A percentile compares a stretch with the other conserved stretches of the same genome.
These are phyloP conservation scores for Colaptes auratus DNA, from an alignment of 2,113 vertebrate species.

Conservation along the genomic window DNA sequence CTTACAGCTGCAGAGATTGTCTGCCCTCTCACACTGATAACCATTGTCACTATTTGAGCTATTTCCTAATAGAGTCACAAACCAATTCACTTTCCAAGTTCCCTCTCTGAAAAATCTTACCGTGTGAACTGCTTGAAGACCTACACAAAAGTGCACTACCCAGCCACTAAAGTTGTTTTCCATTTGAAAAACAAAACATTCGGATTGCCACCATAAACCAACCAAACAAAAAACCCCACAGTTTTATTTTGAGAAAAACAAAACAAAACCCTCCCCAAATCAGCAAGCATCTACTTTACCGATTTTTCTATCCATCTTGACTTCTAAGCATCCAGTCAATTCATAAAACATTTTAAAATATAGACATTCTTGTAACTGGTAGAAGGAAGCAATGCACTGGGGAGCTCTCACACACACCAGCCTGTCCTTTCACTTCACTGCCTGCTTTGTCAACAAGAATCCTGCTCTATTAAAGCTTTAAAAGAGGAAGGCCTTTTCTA, in stretches of 20 bases:
- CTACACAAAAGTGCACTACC: not conserved
- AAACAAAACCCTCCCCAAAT: not conserved
- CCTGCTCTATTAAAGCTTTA: not conserved
- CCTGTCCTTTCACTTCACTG: not conserved
- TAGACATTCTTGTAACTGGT: not conserved
- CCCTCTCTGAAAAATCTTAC: not conserved
- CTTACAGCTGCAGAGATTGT: not conserved
- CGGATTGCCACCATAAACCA: not conserved
- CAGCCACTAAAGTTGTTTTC: not conserved
- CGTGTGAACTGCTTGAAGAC: not conserved
- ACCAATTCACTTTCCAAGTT: not conserved
- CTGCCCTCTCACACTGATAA: not conserved
- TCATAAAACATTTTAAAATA: not conserved
- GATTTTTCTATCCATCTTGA: not conserved
- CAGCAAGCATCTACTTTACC: not conserved
- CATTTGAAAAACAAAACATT: not conserved
- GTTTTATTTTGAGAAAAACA: not conserved
- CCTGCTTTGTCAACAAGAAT: slow-evolving; percentile 21
- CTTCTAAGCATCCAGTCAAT: not conserved
- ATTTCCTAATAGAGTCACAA: not conserved
- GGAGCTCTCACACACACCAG: not conserved
- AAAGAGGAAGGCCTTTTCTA: not conserved
- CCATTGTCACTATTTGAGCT: not conserved
- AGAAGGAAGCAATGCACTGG: not conserved
- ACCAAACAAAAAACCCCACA: no score